A percentile compares a stretch with the other conserved stretches of the same genome.
phyloP scores from a whole-genome alignment of 2,888 invertebrate genomes.

The Protonemura montana region DNA sequence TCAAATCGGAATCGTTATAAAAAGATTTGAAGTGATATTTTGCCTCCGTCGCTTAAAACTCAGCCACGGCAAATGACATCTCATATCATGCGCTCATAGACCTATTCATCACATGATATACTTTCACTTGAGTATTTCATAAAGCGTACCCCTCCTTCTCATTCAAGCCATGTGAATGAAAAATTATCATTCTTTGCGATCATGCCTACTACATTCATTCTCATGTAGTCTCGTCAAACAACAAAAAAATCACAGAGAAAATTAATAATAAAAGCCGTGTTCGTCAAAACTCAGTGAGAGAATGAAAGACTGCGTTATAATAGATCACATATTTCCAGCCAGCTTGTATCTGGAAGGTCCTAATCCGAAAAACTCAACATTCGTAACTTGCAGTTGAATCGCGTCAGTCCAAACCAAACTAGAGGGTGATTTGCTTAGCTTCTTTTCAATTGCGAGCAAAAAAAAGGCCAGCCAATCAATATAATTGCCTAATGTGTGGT shows the following conservation, averaged over 20 bases:
- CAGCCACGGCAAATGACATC: neutral
- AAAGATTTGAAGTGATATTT: neutral
- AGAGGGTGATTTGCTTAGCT: neutral
- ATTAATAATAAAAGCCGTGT: constrained; percentile 12
- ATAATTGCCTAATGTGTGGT: constrained; percentile 30
- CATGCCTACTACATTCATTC: constrained; percentile 16
- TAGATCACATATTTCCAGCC: neutral
- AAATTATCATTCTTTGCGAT: neutral
- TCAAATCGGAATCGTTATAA: neutral
- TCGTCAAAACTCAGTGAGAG: neutral
- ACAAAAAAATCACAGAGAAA: neutral
- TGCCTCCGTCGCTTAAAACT: neutral
- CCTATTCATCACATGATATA: neutral
- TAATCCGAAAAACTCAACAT: neutral
- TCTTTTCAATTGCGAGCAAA: neutral
- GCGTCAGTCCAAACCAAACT: no score
- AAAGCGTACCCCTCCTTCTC: neutral
- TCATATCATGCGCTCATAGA: neutral
- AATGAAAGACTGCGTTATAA: neutral
- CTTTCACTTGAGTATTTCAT: neutral
- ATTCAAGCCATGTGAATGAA: neutral
- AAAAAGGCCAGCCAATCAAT: constrained; percentile 29
- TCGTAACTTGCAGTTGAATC: neutral
- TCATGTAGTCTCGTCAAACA: constrained; percentile 1
- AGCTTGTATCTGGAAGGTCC: neutral